Evolutionary conservation across 2,888 invertebrate genomes (phyloP).

Genomic region (Drosophila algonquin): DNA sequence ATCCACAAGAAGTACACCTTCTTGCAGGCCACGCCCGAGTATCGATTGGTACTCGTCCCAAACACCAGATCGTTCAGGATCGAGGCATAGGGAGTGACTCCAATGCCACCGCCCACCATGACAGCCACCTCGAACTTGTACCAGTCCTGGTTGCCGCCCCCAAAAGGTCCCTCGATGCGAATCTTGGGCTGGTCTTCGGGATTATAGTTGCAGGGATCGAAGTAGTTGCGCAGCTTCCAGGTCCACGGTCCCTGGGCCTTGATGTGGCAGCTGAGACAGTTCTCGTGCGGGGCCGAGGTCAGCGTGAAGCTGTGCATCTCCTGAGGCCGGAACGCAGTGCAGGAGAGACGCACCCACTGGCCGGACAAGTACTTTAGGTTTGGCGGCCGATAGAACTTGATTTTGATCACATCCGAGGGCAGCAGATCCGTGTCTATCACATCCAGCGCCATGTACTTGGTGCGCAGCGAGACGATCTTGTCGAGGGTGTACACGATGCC

Average conservation of each 20-base stretch:
- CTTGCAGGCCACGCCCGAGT: slow-evolving; percentile 98
- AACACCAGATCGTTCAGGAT: slow-evolving; percentile 98
- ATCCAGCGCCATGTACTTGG: slow-evolving; percentile 95
- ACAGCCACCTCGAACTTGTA: slow-evolving; percentile 99
- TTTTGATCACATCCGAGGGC: slow-evolving; percentile 96
- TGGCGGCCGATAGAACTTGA: slow-evolving; percentile 97
- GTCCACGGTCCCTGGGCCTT: slow-evolving; percentile 97
- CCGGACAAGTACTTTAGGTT: slow-evolving; percentile 96
- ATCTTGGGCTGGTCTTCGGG: slow-evolving; percentile 94
- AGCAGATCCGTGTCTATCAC: slow-evolving; percentile 96
- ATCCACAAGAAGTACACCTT: slow-evolving; percentile 99
- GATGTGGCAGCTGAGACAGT: slow-evolving; percentile 96
- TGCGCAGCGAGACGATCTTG: slow-evolving; percentile 95
- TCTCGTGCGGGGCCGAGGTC: slow-evolving; percentile 98
- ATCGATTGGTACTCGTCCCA: slow-evolving; percentile 97
- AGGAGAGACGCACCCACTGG: slow-evolving; percentile 96
- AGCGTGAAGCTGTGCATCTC: slow-evolving; percentile 98
- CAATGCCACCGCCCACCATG: slow-evolving; percentile 98
- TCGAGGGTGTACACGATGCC: slow-evolving; percentile 95
- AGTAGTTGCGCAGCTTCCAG: slow-evolving; percentile 97
- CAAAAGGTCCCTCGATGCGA: slow-evolving; percentile 97
- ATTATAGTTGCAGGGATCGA: slow-evolving; percentile 95
- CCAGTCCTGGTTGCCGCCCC: slow-evolving; percentile 99
- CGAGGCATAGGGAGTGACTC: slow-evolving; percentile 98
- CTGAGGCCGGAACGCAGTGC: slow-evolving; percentile 93